A percentile compares a stretch with the other conserved stretches of the same genome.
Conservation (phyloP, 2,113 vertebrate genomes). For the Barnardius zonarius region DNA sequence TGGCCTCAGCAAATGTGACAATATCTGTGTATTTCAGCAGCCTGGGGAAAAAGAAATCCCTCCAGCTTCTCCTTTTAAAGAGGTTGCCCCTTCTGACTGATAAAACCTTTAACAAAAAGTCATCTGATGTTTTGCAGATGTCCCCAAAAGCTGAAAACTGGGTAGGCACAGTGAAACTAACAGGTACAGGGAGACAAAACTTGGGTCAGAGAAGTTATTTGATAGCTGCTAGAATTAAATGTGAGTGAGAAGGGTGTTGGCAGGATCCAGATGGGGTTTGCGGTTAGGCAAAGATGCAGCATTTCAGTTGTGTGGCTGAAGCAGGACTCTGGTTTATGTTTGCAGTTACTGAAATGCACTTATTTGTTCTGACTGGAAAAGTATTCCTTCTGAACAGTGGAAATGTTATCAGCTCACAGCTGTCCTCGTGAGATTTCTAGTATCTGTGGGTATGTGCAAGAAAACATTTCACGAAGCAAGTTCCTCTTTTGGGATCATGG, state of each 20-base stretch:
- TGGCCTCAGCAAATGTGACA: background rate
- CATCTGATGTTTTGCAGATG: background rate
- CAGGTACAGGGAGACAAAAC: background rate
- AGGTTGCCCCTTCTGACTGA: background rate
- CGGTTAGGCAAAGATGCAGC: background rate
- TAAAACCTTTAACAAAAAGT: background rate
- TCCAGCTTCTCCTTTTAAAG: background rate
- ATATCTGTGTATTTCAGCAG: conserved; percentile 2
- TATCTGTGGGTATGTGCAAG: conserved; percentile 26
- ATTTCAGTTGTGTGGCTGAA: background rate
- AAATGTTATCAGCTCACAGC: background rate
- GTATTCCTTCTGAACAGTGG: background rate
- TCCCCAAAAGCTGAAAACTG: background rate
- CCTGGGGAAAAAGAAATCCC: background rate
- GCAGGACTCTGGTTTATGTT: background rate
- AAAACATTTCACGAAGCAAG: conserved; percentile 38
- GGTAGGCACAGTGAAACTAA: background rate
- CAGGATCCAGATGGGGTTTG: background rate
- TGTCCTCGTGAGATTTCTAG: conserved; percentile 20
- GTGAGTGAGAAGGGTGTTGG: background rate
- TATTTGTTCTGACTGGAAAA: conserved; percentile 11
- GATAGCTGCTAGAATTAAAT: background rate
- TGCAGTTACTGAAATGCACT: background rate
- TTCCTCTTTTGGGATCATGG: conserved; percentile 67
- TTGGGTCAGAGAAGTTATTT: background rate